A percentile compares a stretch with the other conserved stretches of the same genome.
Conservation (phyloP, 2,888 invertebrate genomes). For the Drosophila pegasa region DNA sequence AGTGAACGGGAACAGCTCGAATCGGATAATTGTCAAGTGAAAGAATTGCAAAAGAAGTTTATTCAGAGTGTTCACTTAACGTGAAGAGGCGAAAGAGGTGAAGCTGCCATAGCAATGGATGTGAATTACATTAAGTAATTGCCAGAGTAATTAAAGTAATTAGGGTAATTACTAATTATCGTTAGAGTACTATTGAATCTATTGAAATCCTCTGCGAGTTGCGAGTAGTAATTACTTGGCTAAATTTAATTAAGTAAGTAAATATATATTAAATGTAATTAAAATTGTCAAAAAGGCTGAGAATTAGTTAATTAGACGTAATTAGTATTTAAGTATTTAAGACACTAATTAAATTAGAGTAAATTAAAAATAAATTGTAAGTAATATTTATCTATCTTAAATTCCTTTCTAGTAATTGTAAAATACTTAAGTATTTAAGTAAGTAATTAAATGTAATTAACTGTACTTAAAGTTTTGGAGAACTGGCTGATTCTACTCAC, state of each 20-base stretch:
- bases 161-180: background rate
- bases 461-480: background rate
- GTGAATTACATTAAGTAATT: background rate
- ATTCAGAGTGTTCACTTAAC: background rate
- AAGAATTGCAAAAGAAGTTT: background rate
- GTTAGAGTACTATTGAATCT: too few relatives aligned
- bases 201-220: too few relatives aligned
- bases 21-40: background rate
- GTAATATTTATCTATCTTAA: background rate
- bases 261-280: too few relatives aligned
- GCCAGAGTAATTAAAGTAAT: background rate
- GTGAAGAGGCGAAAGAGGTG: background rate
- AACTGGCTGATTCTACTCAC: conserved; percentile 61
- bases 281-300: too few relatives aligned
- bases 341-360: background rate
- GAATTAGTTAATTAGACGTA: too few relatives aligned
- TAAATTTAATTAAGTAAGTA: too few relatives aligned
- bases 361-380: background rate
- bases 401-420: background rate
- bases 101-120: background rate
- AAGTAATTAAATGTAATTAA: background rate
- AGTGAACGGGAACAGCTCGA: background rate
- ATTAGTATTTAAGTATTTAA: background rate
- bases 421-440: background rate
- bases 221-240: too few relatives aligned